Percentiles rank a stretch among this genome's conserved stretches.
These are phyloP conservation scores for Pemphredon lugubris DNA, from an alignment of 2,888 invertebrate genomes.

Conservation along the genomic window DNA sequence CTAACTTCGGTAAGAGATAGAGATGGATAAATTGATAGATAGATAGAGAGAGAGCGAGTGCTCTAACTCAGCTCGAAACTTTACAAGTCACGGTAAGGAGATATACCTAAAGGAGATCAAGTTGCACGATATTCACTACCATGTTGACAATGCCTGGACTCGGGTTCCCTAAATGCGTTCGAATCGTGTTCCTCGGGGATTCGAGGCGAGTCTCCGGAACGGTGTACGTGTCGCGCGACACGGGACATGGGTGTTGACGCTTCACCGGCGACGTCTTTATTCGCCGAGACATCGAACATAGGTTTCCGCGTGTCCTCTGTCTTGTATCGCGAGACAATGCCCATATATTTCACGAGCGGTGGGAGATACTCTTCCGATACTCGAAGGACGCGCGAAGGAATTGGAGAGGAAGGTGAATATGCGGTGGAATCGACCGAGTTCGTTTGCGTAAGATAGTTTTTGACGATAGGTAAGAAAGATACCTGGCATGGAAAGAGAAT, in stretches of 20 bases:
- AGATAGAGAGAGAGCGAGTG: too few relatives aligned
- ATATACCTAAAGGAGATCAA: constrained; percentile 47
- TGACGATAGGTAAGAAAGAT: too few relatives aligned
- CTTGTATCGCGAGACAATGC: constrained; percentile 67
- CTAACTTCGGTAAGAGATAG: not conserved
- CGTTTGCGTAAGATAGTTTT: too few relatives aligned
- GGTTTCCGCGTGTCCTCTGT: constrained; percentile 71
- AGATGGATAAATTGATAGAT: too few relatives aligned
- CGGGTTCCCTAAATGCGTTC: constrained; percentile 49
- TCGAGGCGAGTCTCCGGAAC: constrained; percentile 36
- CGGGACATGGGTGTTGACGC: constrained; percentile 73
- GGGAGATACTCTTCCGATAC: constrained; percentile 43
- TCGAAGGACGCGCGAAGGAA: not conserved
- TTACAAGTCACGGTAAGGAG: constrained; percentile 36
- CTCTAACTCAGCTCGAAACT: constrained; percentile 17
- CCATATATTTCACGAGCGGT: constrained; percentile 59
- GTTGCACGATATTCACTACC: constrained; percentile 52
- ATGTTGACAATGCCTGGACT: constrained; percentile 44
- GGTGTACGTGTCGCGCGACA: constrained; percentile 45
- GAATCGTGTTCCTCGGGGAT: constrained; percentile 46
- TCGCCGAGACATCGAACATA: constrained; percentile 71
- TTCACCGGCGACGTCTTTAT: constrained; percentile 76
- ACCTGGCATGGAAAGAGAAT: too few relatives aligned
- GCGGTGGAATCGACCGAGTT: too few relatives aligned
- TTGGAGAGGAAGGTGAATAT: not conserved